Evolutionary conservation across 2,113 vertebrate species (phyloP).

Genomic region (Sceloporus undulatus): DNA sequence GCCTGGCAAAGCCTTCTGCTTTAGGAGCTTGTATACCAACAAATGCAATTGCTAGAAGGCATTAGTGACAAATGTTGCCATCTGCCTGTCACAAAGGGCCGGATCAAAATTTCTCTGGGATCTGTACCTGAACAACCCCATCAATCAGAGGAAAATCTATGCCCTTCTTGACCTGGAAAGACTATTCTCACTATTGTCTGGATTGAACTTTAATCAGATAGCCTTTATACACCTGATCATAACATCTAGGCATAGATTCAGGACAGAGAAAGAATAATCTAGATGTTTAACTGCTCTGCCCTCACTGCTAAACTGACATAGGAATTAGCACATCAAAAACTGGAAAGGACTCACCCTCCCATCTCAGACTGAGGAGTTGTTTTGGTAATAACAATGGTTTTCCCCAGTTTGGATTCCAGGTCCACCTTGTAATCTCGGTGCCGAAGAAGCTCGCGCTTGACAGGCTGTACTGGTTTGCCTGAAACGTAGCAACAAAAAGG

Average conservation of each 20-base stretch:
- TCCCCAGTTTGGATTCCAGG: conserved; percentile 97
- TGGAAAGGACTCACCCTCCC: conserved; percentile 86
- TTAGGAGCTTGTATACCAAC: not conserved
- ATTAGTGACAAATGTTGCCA: not conserved
- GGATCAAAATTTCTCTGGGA: not conserved
- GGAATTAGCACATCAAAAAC: not conserved
- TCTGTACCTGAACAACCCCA: too few relatives aligned
- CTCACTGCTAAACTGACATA: not conserved
- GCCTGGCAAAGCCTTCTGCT: not conserved
- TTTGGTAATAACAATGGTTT: conserved; percentile 98
- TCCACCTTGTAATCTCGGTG: conserved; percentile 99
- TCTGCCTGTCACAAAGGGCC: not conserved
- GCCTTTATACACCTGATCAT: not conserved
- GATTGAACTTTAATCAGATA: not conserved
- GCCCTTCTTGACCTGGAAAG: not conserved
- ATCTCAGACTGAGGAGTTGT: conserved; percentile 98
- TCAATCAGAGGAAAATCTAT: not conserved
- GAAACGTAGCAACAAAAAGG: conserved; percentile 32
- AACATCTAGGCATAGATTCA: not conserved
- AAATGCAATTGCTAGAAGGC: not conserved
- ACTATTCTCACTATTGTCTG: not conserved
- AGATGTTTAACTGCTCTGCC: not conserved
- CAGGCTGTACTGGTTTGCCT: conserved; percentile 89
- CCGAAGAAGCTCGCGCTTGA: conserved; percentile 94
- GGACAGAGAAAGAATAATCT: not conserved